Evolutionary conservation across 2,888 invertebrate species (phyloP), one percentile per base, ranked within the genome.

Genomic region (Hemistola chrysoprasaria): DNA sequence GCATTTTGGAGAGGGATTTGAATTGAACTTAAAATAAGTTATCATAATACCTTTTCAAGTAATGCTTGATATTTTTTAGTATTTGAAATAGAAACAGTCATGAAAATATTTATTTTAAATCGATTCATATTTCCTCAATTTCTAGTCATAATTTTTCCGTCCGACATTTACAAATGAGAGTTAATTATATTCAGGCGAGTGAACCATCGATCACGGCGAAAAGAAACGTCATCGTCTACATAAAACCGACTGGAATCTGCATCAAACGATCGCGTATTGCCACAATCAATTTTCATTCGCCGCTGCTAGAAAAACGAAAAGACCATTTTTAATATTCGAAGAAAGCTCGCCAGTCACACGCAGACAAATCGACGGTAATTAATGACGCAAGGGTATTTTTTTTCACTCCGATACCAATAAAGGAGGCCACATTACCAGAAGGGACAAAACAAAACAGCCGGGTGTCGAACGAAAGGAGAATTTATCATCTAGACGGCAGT

Each of bases 391-490:
- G 78, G 71, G 69, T 67, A 62, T 66, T 70, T 78, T 75, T 73
- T 78, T 76, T 69, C 69, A 67, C 73, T 72, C 71, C 76, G 76
- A 81, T 77, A 74, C 73, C 76, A 71, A 74, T 76, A 78, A 81
- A 80, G 77, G 77, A 75, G 63, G 65, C 65, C 73, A 80, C 77
- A 72, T 76, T 71, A 77, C 71, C 59, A 64, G 68, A 71, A 78
- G 82, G 79, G 78, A 79, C 81, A 71, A 81, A 85, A 87, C 86
- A 84, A 44, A 44, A 78, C 67, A 74, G 71, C 68, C 76, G 74
- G 72, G 82, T 87, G 88, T 86, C 87, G 87, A 88, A 87, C 86
- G 81, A 81, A 86, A 85, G 84, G 81, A 79, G 86, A 82, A 88
- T 88, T 87, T 88, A 88, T 88, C 87, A 88, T 88, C 79, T 78